phyloP scores from a whole-genome alignment of 2,888 invertebrate genomes.

The Cephus nigrinus region DNA sequence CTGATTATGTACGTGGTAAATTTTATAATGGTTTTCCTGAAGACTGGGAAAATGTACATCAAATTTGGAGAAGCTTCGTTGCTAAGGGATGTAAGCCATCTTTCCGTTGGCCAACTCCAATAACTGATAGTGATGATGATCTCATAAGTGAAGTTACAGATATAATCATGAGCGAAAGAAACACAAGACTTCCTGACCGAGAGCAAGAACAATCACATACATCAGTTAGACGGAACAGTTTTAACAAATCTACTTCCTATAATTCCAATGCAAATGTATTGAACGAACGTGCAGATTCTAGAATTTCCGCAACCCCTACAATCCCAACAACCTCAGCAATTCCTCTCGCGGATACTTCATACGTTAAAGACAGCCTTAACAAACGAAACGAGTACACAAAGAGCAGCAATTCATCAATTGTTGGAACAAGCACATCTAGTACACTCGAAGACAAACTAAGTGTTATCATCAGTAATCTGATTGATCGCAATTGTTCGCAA shows the following conservation, averaged over 20 bases:
- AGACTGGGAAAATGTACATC: constrained; percentile 58
- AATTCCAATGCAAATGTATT: not conserved
- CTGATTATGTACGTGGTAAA: constrained; percentile 54
- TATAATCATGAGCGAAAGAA: constrained; percentile 15
- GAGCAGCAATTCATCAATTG: not conserved
- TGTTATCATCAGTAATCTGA: constrained; percentile 44
- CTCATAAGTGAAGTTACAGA: constrained; percentile 51
- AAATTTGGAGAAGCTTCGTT: constrained; percentile 53
- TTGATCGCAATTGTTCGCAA: constrained; percentile 43
- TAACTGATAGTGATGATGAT: constrained; percentile 58
- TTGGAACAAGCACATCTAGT: not conserved
- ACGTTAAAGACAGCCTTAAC: not conserved
- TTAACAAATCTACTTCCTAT: not conserved
- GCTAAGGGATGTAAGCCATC: constrained; percentile 35
- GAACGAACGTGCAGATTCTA: not conserved
- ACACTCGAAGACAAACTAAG: constrained; percentile 45
- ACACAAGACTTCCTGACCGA: not conserved
- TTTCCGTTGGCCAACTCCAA: constrained; percentile 58
- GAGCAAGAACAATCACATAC: not conserved
- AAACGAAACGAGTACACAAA: not conserved
- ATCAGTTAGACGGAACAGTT: not conserved
- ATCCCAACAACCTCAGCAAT: not conserved
- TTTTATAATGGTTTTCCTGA: constrained; percentile 62
- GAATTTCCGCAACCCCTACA: not conserved
- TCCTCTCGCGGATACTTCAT: not conserved